Percentiles rank a stretch among this genome's conserved stretches.
phyloP scores from a whole-genome alignment of 2,113 vertebrate species.

The Xerus inauris region DNA sequence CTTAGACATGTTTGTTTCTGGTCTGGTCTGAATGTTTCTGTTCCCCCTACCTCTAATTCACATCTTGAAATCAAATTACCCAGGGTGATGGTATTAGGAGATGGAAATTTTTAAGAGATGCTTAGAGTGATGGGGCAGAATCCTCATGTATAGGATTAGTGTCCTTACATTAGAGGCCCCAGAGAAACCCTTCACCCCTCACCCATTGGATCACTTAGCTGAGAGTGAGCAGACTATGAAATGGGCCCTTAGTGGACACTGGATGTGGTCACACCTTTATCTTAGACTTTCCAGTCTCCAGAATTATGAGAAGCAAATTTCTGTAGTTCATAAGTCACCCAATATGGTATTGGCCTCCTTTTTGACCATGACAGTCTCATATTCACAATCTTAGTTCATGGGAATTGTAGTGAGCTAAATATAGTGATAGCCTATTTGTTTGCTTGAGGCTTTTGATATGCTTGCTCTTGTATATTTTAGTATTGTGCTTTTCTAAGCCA shows the following conservation, averaged over 20 bases:
- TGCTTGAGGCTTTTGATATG: neutral
- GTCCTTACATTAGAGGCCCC: neutral
- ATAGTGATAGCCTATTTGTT: neutral
- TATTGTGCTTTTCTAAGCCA: slow-evolving; percentile 7
- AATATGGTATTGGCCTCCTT: neutral
- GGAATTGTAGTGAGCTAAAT: neutral
- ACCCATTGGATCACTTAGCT: neutral
- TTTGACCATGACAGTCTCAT: neutral
- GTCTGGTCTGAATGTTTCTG: neutral
- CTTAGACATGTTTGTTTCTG: neutral
- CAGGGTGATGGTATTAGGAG: neutral
- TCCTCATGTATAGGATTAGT: neutral
- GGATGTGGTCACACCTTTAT: neutral
- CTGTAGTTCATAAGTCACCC: neutral
- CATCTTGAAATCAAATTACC: neutral
- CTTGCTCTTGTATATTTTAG: neutral
- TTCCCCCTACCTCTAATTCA: neutral
- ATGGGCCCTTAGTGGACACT: neutral
- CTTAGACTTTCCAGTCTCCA: neutral
- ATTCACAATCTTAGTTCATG: neutral
- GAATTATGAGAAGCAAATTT: neutral
- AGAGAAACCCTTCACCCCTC: accelerated
- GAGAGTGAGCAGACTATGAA: neutral
- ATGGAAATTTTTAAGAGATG: too few relatives aligned
- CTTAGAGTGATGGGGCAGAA: neutral